phyloP scores from a whole-genome alignment of 2,888 invertebrate species.

The Volucella zonaria region DNA sequence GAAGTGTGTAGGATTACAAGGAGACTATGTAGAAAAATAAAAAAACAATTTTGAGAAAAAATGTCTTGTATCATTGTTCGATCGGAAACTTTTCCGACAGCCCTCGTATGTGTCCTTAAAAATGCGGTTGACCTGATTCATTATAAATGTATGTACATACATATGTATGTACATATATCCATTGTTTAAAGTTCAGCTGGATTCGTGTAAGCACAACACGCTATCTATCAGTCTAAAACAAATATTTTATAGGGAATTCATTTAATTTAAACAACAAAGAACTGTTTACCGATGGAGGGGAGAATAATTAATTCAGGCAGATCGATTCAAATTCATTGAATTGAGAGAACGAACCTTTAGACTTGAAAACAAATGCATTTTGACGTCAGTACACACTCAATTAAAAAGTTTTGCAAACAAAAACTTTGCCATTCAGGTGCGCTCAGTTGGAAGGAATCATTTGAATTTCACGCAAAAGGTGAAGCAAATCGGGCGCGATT shows the following conservation, averaged over 20 bases:
- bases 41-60: too few species aligned
- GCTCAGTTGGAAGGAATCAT: conserved; percentile 57
- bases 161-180: too few species aligned
- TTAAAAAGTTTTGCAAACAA: conserved; percentile 73
- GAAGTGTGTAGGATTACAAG: too few species aligned
- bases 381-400: conserved; percentile 60
- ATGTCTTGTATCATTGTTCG: too few species aligned
- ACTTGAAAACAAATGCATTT: conserved; percentile 55
- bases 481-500: conserved; percentile 70
- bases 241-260: background rate
- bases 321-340: conserved; percentile 64
- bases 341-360: conserved; percentile 44
- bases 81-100: too few species aligned
- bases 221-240: too few species aligned
- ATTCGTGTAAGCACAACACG: too few species aligned
- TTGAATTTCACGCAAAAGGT: conserved; percentile 71
- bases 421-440: conserved; percentile 60
- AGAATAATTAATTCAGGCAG: conserved; percentile 64
- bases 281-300: conserved; percentile 43
- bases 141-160: too few species aligned
- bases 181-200: too few species aligned
- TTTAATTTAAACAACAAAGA: conserved; percentile 48
- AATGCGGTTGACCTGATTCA: too few species aligned
- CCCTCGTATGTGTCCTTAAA: too few species aligned
- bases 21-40: too few species aligned